These are phyloP conservation scores for Pelecanoides urinatrix DNA, from an alignment of 2,113 vertebrate genomes.

Conservation along the genomic window DNA sequence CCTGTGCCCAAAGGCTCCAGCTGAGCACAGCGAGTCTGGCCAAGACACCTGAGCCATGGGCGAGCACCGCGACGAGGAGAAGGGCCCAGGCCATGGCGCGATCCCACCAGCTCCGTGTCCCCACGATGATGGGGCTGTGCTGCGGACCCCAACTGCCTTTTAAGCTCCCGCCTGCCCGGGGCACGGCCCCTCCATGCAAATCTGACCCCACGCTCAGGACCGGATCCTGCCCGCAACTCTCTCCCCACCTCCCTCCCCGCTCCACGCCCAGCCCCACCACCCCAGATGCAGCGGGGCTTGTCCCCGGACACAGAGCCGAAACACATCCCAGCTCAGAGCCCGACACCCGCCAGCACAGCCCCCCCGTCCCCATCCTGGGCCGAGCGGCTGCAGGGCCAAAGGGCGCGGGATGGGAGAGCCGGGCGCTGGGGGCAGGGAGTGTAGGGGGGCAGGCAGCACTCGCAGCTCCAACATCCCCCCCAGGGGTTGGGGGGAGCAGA, in stretches of 20 bases:
- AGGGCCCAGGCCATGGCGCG: not conserved
- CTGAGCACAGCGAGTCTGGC: too few species aligned
- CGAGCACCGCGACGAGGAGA: fast-evolving
- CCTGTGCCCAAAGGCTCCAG: too few species aligned
- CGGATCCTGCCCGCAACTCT: too few species aligned
- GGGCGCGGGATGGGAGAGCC: fast-evolving
- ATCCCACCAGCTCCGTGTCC: not conserved
- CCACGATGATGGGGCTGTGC: not conserved
- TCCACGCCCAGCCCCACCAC: too few species aligned
- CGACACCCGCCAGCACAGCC: too few species aligned
- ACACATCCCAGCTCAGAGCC: not conserved
- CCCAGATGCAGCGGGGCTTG: too few species aligned
- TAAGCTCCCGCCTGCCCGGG: fast-evolving
- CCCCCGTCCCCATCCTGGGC: fast-evolving
- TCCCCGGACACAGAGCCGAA: too few species aligned
- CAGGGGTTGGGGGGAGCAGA: too few species aligned
- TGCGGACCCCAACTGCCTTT: not conserved
- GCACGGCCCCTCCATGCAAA: not conserved
- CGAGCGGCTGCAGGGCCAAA: not conserved
- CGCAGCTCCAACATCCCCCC: too few species aligned
- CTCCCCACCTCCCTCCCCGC: too few species aligned
- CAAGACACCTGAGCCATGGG: not conserved
- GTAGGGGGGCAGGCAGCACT: too few species aligned
- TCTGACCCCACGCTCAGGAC: not conserved
- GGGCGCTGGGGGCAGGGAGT: too few species aligned